Percentiles rank a stretch among this genome's conserved stretches.
phyloP scores from a whole-genome alignment of 2,888 invertebrate genomes.

The Drosophila kokeensis region DNA sequence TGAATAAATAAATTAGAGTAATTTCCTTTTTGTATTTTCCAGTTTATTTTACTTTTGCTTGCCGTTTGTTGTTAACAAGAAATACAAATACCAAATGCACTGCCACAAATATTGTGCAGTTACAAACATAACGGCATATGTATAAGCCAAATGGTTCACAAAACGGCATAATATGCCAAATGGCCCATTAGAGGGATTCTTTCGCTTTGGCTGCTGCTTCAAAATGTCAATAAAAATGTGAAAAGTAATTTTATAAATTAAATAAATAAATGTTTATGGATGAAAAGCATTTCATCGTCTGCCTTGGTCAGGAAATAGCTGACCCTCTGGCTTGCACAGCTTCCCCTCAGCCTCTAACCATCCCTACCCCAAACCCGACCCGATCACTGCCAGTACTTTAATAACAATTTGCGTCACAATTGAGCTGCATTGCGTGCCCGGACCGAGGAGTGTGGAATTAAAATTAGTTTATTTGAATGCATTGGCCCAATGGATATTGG shows the following conservation, averaged over 20 bases:
- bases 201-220: conserved; percentile 17
- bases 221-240: conserved; percentile 35
- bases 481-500: conserved; percentile 50
- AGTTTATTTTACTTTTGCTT: not conserved
- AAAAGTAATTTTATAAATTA: conserved; percentile 48
- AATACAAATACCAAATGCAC: conserved; percentile 10
- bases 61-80: not conserved
- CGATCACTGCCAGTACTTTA: conserved; percentile 15
- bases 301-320: conserved; percentile 18
- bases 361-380: not conserved
- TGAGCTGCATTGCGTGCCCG: conserved; percentile 73
- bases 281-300: conserved; percentile 9
- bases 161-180: conserved; percentile 56
- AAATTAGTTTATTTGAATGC: conserved; percentile 76
- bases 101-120: conserved; percentile 7
- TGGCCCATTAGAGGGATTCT: conserved; percentile 23
- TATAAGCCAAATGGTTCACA: conserved; percentile 47
- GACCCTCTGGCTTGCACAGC: not conserved
- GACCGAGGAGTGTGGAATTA: conserved; percentile 68
- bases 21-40: not conserved
- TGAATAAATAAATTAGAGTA: not conserved
- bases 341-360: too few species aligned
- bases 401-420: conserved; percentile 63
- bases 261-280: conserved; percentile 38
- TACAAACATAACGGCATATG: conserved; percentile 44